Evolutionary conservation across 2,113 vertebrate species (phyloP), one percentile per base, ranked within the genome.

Genomic region (Ibidorhyncha struthersii): DNA sequence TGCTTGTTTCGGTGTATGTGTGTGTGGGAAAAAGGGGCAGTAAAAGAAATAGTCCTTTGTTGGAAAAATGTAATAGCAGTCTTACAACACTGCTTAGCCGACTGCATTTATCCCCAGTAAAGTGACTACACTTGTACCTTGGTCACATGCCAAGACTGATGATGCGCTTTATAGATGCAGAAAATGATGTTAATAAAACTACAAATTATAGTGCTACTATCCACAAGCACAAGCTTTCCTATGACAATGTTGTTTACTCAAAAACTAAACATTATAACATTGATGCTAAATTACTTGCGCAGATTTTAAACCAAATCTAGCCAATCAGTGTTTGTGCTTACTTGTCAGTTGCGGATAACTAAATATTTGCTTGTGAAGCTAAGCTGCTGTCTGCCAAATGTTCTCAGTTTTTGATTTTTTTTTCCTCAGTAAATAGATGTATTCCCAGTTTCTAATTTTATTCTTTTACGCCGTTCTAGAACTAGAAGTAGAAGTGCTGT

Each of bases 121-220:
- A 96, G 76, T 29, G 52, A 86, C 91, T 97, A 43, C 82, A 91
- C 92, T 97, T 96, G 59, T 62, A 76, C 27, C n/a, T 94, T 94
- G 88, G 83, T 94, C 59, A 79, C 32, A 61, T 93, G 69, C 93
- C 84, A 89, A 73, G 78, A 53, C 91, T 96, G 84, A 96, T 95
- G 62, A 90, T 80, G 86, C 96, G 45, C 93, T 97, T 96, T 97
- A 89, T 93, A 95, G 71, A 92, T 90, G 66, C 65, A 94, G 77
- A 95, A 97, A 96, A 95, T 95, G 87, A 83, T 56, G 34, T 92
- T 97, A 90, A 66, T 92, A 92, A 93, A 96, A 93, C 82, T 94
- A 94, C 78, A 96, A 90, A 94, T 97, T 94, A 58, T 79, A 79
- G 38, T 65, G 41, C 55, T 90, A 58, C 53, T 94, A 94, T 67